These are phyloP conservation scores for Camptogramma bilineatum DNA, from an alignment of 2,888 invertebrate species.

Conservation along the genomic window DNA sequence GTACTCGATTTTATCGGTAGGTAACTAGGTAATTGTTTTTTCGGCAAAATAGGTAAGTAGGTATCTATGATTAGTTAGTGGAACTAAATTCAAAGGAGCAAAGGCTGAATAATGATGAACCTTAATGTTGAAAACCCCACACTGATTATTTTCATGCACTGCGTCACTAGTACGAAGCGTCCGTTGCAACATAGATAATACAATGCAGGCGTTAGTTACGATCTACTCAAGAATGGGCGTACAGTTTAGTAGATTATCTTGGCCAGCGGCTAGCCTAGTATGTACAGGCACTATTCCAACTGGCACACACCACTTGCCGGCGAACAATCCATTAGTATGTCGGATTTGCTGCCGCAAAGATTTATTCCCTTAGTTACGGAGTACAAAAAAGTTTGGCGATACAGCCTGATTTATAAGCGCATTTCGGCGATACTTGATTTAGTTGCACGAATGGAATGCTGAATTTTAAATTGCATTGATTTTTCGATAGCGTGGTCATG, in stretches of 20 bases:
- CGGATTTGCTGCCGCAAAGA: conserved; percentile 64
- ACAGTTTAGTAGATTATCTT: conserved; percentile 71
- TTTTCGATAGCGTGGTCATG: conserved; percentile 13
- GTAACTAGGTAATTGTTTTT: no score
- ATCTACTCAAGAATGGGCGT: conserved; percentile 56
- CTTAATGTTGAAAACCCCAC: not conserved
- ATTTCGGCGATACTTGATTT: conserved; percentile 40
- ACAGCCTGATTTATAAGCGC: conserved; percentile 40
- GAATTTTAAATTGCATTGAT: conserved; percentile 25
- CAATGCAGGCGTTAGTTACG: conserved; percentile 56
- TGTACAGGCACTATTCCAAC: conserved; percentile 72
- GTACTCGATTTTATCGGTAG: no score
- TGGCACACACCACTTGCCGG: conserved; percentile 68
- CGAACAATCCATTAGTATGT: conserved; percentile 76
- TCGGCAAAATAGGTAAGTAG: no score
- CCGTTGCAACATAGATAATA: conserved; percentile 56
- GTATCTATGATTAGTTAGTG: not conserved
- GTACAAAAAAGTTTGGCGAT: conserved; percentile 49
- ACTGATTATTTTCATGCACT: not conserved
- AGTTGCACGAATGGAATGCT: conserved; percentile 27
- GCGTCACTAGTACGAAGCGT: conserved; percentile 22
- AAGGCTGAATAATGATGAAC: not conserved
- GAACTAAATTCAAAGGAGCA: not conserved
- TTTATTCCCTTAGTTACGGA: conserved; percentile 61
- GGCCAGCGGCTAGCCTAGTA: conserved; percentile 59